A percentile compares a stretch with the other conserved stretches of the same genome.
These are phyloP conservation scores for Phlogophora meticulosa DNA, from an alignment of 2,888 invertebrate species.

Conservation along the genomic window DNA sequence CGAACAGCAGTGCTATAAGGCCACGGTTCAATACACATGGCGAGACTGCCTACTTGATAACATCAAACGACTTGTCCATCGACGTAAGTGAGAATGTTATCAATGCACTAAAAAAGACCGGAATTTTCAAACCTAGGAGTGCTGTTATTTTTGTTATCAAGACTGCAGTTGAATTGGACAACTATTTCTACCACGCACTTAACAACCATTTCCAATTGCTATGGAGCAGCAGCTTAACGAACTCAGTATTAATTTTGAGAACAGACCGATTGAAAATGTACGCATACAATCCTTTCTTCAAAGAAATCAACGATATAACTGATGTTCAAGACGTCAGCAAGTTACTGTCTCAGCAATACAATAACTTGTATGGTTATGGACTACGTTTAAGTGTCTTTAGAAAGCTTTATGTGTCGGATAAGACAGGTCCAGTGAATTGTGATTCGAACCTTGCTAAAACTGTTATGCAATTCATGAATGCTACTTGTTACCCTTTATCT, in stretches of 20 bases:
- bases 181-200: constrained; percentile 82
- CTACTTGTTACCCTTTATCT: constrained; percentile 79
- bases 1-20: constrained; percentile 77
- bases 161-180: constrained; percentile 74
- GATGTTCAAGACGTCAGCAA: constrained; percentile 78
- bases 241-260: constrained; percentile 84
- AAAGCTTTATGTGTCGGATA: constrained; percentile 78
- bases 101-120: constrained; percentile 80
- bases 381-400: constrained; percentile 83
- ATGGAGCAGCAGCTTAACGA: constrained; percentile 89
- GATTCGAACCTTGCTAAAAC: constrained; percentile 78
- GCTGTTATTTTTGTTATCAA: constrained; percentile 85
- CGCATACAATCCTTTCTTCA: constrained; percentile 88
- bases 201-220: constrained; percentile 87
- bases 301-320: constrained; percentile 83
- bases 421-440: constrained; percentile 78
- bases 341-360: constrained; percentile 76
- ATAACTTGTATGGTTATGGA: constrained; percentile 79
- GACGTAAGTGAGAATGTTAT: constrained; percentile 81
- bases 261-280: constrained; percentile 83
- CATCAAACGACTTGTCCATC: constrained; percentile 77
- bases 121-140: constrained; percentile 85
- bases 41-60: constrained; percentile 83
- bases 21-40: constrained; percentile 86
- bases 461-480: constrained; percentile 81